Conservation (phyloP, 1,140 invertebrate genomes). For the Galleria mellonella region DNA sequence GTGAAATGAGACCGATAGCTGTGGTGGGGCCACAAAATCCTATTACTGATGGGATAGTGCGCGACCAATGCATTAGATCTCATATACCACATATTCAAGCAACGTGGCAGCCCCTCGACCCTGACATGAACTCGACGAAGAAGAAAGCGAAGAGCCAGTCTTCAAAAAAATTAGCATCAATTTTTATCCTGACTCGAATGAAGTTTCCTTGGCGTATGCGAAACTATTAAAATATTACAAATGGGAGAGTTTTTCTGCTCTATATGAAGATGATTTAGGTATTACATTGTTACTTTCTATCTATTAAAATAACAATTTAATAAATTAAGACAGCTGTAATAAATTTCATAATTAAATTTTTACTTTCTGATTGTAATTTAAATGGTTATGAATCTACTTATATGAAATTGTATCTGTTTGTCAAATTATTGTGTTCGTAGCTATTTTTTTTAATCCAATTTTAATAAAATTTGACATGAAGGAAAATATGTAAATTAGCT, state of each 20-base stretch:
- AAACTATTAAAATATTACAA: conserved; percentile 80
- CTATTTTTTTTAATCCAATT: no score
- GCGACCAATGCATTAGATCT: conserved; percentile 80
- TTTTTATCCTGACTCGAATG: conserved; percentile 80
- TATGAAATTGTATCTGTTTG: no score
- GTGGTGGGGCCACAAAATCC: conserved; percentile 85
- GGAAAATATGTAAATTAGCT: no score
- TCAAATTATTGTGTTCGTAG: no score
- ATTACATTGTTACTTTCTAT: no score
- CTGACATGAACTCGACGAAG: conserved; percentile 43
- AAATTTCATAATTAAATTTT: no score
- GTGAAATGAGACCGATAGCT: conserved; percentile 76
- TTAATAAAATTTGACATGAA: no score
- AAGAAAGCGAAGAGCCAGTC: conserved; percentile 7
- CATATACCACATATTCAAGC: conserved; percentile 85
- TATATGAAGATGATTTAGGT: conserved; percentile 76
- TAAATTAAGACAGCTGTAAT: no score
- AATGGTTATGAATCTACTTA: no score
- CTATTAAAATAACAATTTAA: no score
- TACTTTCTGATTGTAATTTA: no score
- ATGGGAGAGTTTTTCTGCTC: conserved; percentile 83
- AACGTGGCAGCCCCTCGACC: conserved; percentile 77
- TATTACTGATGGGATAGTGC: conserved; percentile 78
- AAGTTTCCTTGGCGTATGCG: conserved; percentile 79
- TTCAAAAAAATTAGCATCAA: conserved; percentile 74